Evolutionary conservation across 1,140 invertebrate genomes (phyloP), one percentile per base, ranked within the genome.

Genomic region (Drosophila erecta): DNA sequence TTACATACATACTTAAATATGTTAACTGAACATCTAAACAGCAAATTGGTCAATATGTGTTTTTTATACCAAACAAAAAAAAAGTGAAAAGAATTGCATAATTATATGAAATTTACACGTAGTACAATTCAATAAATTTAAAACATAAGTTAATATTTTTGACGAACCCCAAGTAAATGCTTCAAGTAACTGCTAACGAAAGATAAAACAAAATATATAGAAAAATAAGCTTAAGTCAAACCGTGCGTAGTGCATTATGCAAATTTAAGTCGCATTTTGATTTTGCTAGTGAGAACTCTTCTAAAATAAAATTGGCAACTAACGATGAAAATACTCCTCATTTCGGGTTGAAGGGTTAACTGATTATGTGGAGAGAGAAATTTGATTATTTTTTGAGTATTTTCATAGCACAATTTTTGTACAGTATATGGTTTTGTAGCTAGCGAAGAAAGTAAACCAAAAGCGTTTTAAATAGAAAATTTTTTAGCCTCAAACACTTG

Each of bases 381-480:
- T 79, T 59, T 44, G 62, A 81, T 75, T 90, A 90, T 86, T 90
- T 90, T 90, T 81, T 81, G 75, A 90, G 87, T 84, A 81, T 90
- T 90, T 90, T 90, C 87, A 84, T 90, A 90, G 87, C 86, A 90
- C 87, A 90, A 90, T 90, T 87, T 90, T 87, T 90, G 83, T 90
- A 90, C 80, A 90, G 83, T 64, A 40, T 86, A 81, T 86, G 72
- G 57, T 70, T 86, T 76, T 81, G 81, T 86, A 86, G 81, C 77
- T 86, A 86, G 81, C 66, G 33, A 74, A 85, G 77, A 65, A 51
- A 30, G 53, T 51, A 73, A 73, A 56, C 64, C 47, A 75, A 62
- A 43, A 15, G 35, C 67, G 46, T 72, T 72, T 72, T 72, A 69
- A 74, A 73, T 67, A 61, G n/a, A 41, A 76, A 67, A 62, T 54